Conservation (phyloP, 2,797 vertebrate species). For the Acrossocheilus wenchowensis region DNA sequence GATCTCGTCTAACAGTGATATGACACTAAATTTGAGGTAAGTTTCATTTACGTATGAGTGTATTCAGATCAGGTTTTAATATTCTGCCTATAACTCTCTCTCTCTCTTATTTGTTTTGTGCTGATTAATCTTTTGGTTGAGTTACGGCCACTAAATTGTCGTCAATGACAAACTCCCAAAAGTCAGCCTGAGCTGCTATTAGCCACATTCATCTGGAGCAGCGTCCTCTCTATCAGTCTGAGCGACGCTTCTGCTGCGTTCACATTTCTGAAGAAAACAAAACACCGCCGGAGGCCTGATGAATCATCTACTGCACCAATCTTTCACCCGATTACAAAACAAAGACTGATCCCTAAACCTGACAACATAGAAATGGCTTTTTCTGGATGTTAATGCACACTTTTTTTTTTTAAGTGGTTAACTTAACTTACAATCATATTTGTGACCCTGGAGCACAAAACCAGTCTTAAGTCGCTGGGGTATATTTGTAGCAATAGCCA, state of each 20-base stretch:
- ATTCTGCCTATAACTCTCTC: background rate
- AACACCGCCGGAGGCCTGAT: conserved; percentile 9
- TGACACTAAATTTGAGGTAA: background rate
- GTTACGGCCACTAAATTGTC: conserved; percentile 19
- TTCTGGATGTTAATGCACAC: no score
- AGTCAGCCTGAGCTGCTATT: conserved; percentile 27
- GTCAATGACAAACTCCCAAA: conserved; percentile 3
- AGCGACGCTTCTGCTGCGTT: conserved; percentile 35
- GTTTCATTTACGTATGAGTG: background rate
- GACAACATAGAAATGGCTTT: no score
- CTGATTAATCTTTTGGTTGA: background rate
- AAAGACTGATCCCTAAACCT: background rate
- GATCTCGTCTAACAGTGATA: background rate
- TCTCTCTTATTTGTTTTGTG: background rate
- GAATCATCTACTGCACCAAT: conserved; percentile 19
- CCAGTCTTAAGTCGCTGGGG: no score
- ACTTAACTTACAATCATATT: background rate
- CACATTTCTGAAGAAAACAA: conserved; percentile 53
- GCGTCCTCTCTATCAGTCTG: conserved; percentile 34
- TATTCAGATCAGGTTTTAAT: background rate
- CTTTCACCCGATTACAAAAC: background rate
- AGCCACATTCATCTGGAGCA: conserved; percentile 45
- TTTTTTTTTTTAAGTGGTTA: background rate
- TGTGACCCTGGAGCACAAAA: no score
- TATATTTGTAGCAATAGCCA: no score